These are phyloP conservation scores for Apostichopus parvimensis DNA, from an alignment of 35 echinoderm and acorn worm species.

Conservation along the genomic window DNA sequence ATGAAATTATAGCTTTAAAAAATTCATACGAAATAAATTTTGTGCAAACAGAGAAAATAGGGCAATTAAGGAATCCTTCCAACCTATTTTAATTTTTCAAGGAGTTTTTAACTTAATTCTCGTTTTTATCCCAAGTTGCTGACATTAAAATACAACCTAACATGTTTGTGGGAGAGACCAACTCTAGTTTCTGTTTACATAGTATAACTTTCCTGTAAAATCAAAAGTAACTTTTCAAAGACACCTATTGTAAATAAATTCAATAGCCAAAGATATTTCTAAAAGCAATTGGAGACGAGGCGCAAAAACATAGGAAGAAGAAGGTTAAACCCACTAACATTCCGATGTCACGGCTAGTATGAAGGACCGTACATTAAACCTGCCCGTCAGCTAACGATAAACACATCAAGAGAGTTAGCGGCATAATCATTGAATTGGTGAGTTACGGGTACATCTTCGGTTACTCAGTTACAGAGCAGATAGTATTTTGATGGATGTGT, in stretches of 20 bases:
- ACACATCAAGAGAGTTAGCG: not conserved
- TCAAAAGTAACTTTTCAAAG: too few relatives aligned
- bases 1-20: too few relatives aligned
- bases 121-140: too few relatives aligned
- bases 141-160: too few relatives aligned
- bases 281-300: not conserved
- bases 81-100: too few relatives aligned
- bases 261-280: not conserved
- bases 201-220: too few relatives aligned
- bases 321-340: not conserved
- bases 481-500: not conserved
- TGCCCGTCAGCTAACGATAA: not conserved
- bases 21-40: too few relatives aligned
- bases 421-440: not conserved
- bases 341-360: not conserved
- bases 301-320: not conserved
- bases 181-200: too few relatives aligned
- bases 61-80: too few relatives aligned
- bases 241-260: not conserved
- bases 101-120: too few relatives aligned
- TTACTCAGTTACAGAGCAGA: not conserved
- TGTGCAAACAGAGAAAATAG: too few relatives aligned
- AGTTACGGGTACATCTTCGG: not conserved
- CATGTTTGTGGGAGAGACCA: too few relatives aligned
- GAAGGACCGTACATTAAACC: not conserved